Base-by-base conservation (phyloP, 2,888 invertebrate species). In the Drosophila gaucha region DNA sequence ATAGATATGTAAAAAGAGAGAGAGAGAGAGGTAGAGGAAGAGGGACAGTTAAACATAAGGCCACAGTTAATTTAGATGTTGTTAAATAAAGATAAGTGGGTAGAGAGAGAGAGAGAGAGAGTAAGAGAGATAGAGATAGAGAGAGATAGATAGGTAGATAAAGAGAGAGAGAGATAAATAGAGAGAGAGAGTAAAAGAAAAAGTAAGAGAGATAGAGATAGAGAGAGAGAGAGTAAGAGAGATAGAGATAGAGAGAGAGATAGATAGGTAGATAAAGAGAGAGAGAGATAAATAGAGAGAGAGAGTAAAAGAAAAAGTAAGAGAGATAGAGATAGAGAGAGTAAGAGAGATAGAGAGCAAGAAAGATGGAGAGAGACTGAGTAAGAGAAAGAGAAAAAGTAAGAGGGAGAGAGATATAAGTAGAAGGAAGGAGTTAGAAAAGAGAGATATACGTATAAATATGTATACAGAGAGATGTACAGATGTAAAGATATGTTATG, bases 51-150 rank as follows among this genome's bases (percentile, higher is more conserved):
- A 31, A 50, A 41, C 64, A 47, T 63, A 63, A 51, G 56, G 35
- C 70, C 57, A 52, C 64, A 16, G 51, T 57, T 57, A 52, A 56
- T 43, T 33, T 41, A 51, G 63, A 18, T 26, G 16, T 41, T 26
- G 22, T 22, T 6, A 2, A 14, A 26, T 16, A 14, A 1, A 8
- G 3, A 24, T 14, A 3, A 22, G 22, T n/a, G 8, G 0, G n/a
- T 3, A 22, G 2, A 16, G 8, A 16, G n/a, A 22, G 22, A 24
- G 14, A 9, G 2, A 16, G 14, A 41, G 22, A n/a, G 3, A 6
- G 22, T 3, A 2, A 14, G 14, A n/a, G 1, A 22, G n/a, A 38
- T 6, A 1, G 0, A 22, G 20, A 22, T 0, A 12, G 6, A 14
- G 30, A 12, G 28, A 28, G 28, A 22, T 2, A 22, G 22, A 22